These are phyloP conservation scores for Knipowitschia caucasica DNA, from an alignment of 2,797 vertebrate species.

Conservation along the genomic window DNA sequence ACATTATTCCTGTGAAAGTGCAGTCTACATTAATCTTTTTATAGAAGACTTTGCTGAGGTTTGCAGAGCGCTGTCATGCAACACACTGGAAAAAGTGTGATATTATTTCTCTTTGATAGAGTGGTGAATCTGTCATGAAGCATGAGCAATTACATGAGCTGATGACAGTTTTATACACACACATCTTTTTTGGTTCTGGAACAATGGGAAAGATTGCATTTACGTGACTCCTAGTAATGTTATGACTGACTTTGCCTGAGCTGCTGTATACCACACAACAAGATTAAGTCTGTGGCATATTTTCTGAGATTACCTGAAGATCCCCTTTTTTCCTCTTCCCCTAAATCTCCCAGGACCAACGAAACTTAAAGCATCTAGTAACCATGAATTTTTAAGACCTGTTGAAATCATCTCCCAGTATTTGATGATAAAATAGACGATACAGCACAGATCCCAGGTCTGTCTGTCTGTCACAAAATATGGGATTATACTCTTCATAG, in stretches of 20 bases:
- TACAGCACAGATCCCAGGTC: not conserved
- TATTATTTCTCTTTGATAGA: not conserved
- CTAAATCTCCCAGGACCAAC: constrained; percentile 17
- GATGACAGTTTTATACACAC: not conserved
- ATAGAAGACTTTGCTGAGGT: constrained; percentile 29
- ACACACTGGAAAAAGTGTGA: constrained; percentile 11
- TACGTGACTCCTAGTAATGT: constrained; percentile 26
- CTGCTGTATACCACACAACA: constrained; percentile 32
- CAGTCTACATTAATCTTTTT: constrained; percentile 36
- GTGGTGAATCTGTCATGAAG: not conserved
- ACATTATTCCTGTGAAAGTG: constrained; percentile 34
- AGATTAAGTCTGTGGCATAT: constrained; percentile 55
- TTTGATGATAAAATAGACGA: no score
- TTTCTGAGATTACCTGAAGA: constrained; percentile 49
- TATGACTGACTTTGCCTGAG: constrained; percentile 28
- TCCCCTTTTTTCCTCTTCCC: constrained; percentile 29
- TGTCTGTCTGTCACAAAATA: constrained; percentile 3
- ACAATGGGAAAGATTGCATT: not conserved
- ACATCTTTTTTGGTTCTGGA: not conserved
- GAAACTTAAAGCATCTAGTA: constrained; percentile 27
- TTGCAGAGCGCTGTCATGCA: constrained; percentile 34
- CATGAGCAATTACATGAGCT: not conserved
- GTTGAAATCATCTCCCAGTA: constrained; percentile 47
- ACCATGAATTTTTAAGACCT: constrained; percentile 45
- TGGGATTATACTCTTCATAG: constrained; percentile 2